Conservation (phyloP, 1,140 invertebrate genomes). For the Cherax quadricarinatus region DNA sequence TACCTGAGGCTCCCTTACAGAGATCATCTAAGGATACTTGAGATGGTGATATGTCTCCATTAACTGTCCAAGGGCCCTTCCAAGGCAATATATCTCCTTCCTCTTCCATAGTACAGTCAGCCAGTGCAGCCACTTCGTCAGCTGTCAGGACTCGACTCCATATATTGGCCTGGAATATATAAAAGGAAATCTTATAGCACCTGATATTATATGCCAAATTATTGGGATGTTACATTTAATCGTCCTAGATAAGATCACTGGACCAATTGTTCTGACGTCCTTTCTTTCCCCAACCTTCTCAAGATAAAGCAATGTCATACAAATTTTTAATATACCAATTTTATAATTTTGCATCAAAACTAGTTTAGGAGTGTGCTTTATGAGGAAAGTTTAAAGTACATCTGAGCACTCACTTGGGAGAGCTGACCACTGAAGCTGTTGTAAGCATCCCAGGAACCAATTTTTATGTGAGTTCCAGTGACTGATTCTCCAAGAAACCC, state of each 20-base stretch:
- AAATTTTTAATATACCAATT: too few relatives aligned
- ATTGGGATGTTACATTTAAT: too few relatives aligned
- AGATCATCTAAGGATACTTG: conserved; percentile 52
- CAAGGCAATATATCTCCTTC: conserved; percentile 63
- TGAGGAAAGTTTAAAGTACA: too few relatives aligned
- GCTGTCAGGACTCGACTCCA: conserved; percentile 54
- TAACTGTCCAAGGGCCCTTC: conserved; percentile 31
- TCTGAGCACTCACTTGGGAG: background rate
- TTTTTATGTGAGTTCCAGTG: conserved; percentile 51
- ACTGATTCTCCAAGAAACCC: conserved; percentile 27
- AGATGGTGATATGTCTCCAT: conserved; percentile 29
- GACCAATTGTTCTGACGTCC: too few relatives aligned
- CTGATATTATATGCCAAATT: too few relatives aligned
- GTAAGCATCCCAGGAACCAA: conserved; percentile 49
- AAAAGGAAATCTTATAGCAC: background rate
- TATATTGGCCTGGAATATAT: conserved; percentile 65
- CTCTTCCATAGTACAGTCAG: conserved; percentile 22
- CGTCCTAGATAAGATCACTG: too few relatives aligned
- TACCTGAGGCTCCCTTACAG: conserved; percentile 58
- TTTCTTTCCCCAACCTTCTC: too few relatives aligned
- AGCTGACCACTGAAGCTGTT: conserved; percentile 39
- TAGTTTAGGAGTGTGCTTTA: background rate
- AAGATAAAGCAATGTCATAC: background rate
- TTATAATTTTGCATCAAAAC: background rate
- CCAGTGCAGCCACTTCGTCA: conserved; percentile 44